These are phyloP conservation scores for Chydorus sphaericus DNA, from an alignment of 2,888 invertebrate species.

Conservation along the genomic window DNA sequence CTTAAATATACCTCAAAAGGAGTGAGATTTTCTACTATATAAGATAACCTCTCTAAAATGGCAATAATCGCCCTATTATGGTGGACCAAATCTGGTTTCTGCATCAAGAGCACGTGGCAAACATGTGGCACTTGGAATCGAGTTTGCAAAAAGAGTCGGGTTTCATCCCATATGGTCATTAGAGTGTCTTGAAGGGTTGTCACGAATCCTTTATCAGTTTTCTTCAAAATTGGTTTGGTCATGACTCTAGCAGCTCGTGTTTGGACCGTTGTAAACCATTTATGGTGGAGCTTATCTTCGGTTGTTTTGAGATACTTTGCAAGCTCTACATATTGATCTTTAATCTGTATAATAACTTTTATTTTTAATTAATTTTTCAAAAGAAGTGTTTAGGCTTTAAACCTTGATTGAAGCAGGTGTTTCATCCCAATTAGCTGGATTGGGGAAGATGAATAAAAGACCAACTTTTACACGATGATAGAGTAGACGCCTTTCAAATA, in stretches of 20 bases:
- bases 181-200: slow-evolving; percentile 1
- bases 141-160: not conserved
- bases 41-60: not conserved
- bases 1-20: not conserved
- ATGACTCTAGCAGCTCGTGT: not conserved
- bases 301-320: slow-evolving; percentile 3
- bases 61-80: not conserved
- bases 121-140: slow-evolving; percentile 4
- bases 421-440: slow-evolving; percentile 4
- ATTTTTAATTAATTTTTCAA: not conserved
- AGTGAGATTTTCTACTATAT: not conserved
- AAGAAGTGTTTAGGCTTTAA: no score
- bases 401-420: not conserved
- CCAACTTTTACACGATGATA: slow-evolving; percentile 1
- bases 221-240: not conserved
- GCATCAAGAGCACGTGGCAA: slow-evolving; percentile 5
- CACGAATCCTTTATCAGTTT: not conserved
- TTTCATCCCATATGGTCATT: slow-evolving; percentile 1
- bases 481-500: not conserved
- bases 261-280: slow-evolving; percentile 5
- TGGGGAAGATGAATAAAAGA: not conserved
- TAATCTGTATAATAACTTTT: not conserved
- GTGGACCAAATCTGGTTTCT: not conserved
- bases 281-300: slow-evolving; percentile 7
- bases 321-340: slow-evolving; percentile 3